Evolutionary conservation across 2,113 vertebrate genomes (phyloP).

Genomic region (Reinhardtius hippoglossoides): DNA sequence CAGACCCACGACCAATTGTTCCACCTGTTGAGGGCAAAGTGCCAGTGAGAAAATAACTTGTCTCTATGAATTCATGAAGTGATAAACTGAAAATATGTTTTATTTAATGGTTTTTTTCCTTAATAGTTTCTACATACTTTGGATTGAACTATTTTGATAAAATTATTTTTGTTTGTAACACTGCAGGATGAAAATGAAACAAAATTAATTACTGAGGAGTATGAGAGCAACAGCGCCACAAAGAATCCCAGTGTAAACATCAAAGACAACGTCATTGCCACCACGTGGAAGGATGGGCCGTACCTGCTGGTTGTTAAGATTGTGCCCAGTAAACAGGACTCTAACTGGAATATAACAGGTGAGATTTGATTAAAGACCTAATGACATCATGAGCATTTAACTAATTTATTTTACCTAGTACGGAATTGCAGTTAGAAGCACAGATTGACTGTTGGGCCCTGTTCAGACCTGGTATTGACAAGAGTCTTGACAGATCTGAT

Average conservation of each 20-base stretch:
- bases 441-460: too few species aligned
- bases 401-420: not conserved
- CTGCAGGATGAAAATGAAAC: slow-evolving; percentile 63
- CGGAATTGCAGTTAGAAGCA: not conserved
- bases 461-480: too few species aligned
- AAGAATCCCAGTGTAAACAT: slow-evolving; percentile 36
- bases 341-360: slow-evolving; percentile 88
- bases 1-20: slow-evolving; percentile 52
- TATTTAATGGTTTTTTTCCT: not conserved
- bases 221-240: slow-evolving; percentile 28
- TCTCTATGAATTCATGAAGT: too few species aligned
- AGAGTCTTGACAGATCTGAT: not conserved
- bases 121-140: not conserved
- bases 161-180: slow-evolving; percentile 9
- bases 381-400: not conserved
- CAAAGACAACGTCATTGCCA: slow-evolving; percentile 81
- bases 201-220: slow-evolving; percentile 67
- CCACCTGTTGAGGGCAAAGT: not conserved
- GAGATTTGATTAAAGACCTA: slow-evolving; percentile 12
- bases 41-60: slow-evolving; percentile 56
- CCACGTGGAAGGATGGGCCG: slow-evolving; percentile 88
- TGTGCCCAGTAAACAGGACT: slow-evolving; percentile 70
- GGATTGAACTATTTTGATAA: not conserved
- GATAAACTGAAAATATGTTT: not conserved
- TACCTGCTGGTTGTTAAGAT: slow-evolving; percentile 87